Conservation (phyloP, 2,113 vertebrate species). For the Grantiella picta region DNA sequence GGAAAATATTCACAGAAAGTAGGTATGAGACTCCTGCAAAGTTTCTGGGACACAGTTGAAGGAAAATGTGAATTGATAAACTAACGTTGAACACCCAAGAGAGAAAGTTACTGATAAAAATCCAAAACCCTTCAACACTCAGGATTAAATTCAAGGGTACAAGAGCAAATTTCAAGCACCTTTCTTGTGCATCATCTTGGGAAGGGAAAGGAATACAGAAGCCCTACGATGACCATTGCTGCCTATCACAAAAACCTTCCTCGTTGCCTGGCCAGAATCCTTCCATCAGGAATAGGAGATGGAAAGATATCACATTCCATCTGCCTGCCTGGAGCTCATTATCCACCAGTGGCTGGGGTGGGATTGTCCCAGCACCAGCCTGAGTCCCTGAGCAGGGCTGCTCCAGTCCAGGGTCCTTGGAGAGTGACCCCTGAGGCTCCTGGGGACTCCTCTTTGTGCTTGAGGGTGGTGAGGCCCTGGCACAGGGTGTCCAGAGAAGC, state of each 20-base stretch:
- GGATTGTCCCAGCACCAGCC: neutral
- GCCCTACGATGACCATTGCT: neutral
- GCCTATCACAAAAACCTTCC: neutral
- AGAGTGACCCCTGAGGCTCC: fast-evolving
- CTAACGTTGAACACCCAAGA: neutral
- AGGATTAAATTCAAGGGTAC: neutral
- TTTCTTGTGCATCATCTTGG: neutral
- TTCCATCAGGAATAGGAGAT: neutral
- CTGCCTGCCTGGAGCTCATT: neutral
- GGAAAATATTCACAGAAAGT: neutral
- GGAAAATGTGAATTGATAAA: neutral
- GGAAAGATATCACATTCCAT: neutral
- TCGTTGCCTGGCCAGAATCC: neutral
- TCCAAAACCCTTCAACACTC: fast-evolving
- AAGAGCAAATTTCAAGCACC: neutral
- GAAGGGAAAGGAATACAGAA: neutral
- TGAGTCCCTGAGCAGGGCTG: neutral
- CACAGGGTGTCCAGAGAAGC: neutral
- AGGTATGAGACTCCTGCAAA: neutral
- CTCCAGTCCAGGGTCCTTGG: neutral
- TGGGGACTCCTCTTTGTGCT: neutral
- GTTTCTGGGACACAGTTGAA: neutral
- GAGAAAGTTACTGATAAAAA: neutral
- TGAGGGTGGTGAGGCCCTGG: fast-evolving
- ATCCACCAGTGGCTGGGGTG: neutral